phyloP scores from a whole-genome alignment of 2,888 invertebrate genomes.

The Nemurella pictetii region DNA sequence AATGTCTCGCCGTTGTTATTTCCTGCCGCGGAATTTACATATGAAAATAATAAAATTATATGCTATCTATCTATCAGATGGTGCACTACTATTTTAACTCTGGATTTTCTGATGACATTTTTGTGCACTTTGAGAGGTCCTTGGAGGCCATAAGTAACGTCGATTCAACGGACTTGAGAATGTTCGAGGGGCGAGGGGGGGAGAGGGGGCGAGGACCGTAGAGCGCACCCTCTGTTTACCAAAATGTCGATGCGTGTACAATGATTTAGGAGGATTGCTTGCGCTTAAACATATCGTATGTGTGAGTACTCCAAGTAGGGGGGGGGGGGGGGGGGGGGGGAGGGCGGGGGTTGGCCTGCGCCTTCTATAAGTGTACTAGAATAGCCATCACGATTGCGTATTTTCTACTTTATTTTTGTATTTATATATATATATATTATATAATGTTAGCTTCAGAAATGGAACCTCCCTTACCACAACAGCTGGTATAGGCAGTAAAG shows the following conservation, averaged over 20 bases:
- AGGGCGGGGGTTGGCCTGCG: too few relatives aligned
- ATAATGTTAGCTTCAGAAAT: constrained; percentile 25
- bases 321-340: too few relatives aligned
- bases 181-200: neutral
- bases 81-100: neutral
- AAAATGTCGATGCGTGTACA: neutral
- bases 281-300: neutral
- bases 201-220: neutral
- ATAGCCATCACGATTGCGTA: neutral
- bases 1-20: too few relatives aligned
- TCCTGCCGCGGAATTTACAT: too few relatives aligned
- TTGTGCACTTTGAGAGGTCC: neutral
- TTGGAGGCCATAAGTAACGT: neutral
- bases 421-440: neutral
- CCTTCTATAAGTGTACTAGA: too few relatives aligned
- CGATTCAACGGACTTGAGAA: neutral
- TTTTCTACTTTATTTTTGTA: neutral
- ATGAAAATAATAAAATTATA: too few relatives aligned
- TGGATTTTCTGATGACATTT: neutral
- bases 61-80: too few relatives aligned
- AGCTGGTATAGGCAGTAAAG: constrained; percentile 16
- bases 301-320: too few relatives aligned
- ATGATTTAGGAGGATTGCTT: neutral
- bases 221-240: neutral
- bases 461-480: constrained; percentile 18